These are phyloP conservation scores for Aspidiotus destructor DNA, from an alignment of 2,888 invertebrate genomes.

Conservation along the genomic window DNA sequence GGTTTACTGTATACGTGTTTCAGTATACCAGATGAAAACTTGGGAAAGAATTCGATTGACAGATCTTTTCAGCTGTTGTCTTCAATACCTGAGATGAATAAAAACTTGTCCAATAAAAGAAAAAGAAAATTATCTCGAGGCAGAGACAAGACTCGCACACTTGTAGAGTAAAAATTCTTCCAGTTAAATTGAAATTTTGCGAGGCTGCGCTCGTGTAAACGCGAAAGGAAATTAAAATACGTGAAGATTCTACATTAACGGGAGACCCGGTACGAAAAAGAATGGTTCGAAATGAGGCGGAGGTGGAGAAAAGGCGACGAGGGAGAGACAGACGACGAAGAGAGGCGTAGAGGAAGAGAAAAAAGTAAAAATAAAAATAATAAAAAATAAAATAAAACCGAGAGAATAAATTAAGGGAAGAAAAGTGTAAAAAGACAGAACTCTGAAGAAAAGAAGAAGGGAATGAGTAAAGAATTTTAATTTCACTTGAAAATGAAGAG, in stretches of 20 bases:
- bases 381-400: conserved; percentile 18
- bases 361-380: conserved; percentile 13
- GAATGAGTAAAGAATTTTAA: conserved; percentile 38
- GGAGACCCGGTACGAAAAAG: neutral
- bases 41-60: no score
- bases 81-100: no score
- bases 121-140: no score
- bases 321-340: no score
- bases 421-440: conserved; percentile 29
- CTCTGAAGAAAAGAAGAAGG: conserved; percentile 20
- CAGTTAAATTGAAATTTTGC: conserved; percentile 10
- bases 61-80: no score
- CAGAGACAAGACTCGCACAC: no score
- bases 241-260: conserved; percentile 22
- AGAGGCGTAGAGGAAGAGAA: neutral
- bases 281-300: neutral
- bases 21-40: no score
- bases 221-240: conserved; percentile 28
- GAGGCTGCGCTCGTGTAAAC: conserved; percentile 18
- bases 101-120: no score
- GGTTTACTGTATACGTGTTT: no score
- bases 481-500: conserved; percentile 40
- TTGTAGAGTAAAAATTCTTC: neutral
- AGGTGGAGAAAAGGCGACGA: no score
- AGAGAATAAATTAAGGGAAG: conserved; percentile 27